Conservation (phyloP, 2,888 invertebrate genomes). For the Polyploca ridens region DNA sequence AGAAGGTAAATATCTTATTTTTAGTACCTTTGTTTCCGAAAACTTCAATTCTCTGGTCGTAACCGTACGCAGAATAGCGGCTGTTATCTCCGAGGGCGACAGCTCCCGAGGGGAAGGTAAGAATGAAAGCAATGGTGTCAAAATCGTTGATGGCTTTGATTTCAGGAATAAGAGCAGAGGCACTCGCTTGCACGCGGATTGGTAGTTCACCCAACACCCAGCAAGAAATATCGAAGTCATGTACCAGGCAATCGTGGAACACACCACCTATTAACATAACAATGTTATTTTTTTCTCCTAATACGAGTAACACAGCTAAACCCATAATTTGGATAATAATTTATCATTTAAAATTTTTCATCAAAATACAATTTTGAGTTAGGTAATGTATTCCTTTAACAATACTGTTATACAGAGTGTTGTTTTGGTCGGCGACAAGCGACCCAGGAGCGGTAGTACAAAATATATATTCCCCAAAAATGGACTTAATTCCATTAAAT, state of each 20-base stretch:
- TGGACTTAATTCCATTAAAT: too few relatives aligned
- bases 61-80: conserved; percentile 86
- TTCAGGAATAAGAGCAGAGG: conserved; percentile 83
- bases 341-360: too few relatives aligned
- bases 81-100: conserved; percentile 86
- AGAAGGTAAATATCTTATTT: too few relatives aligned
- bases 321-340: too few relatives aligned
- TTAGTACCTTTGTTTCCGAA: conserved; percentile 83
- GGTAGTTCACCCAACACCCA: conserved; percentile 84
- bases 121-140: conserved; percentile 85
- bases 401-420: too few relatives aligned
- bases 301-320: too few relatives aligned
- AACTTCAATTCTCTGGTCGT: conserved; percentile 88
- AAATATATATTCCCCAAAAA: too few relatives aligned
- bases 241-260: conserved; percentile 88
- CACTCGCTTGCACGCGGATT: conserved; percentile 70
- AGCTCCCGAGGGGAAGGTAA: conserved; percentile 86
- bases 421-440: too few relatives aligned
- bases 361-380: too few relatives aligned
- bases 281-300: neutral
- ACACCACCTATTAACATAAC: conserved; percentile 81
- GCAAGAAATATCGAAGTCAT: conserved; percentile 84
- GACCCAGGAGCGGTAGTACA: too few relatives aligned
- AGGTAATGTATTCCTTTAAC: too few relatives aligned
- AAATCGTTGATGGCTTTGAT: conserved; percentile 85